Evolutionary conservation across 2,888 invertebrate genomes (phyloP).

Genomic region (Patella ulyssiponensis): DNA sequence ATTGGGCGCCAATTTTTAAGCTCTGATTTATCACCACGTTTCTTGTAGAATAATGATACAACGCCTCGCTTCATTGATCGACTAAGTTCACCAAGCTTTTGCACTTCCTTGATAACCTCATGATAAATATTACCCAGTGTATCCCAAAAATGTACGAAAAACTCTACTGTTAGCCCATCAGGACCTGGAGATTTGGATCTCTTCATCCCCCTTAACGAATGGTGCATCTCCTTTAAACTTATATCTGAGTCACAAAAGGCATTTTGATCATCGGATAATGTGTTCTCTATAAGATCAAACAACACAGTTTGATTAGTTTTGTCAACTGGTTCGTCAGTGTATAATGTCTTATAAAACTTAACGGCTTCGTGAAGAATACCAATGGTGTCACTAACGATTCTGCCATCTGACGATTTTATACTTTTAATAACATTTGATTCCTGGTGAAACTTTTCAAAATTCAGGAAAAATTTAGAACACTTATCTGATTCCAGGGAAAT

Average conservation of each 20-base stretch:
- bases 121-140: constrained; percentile 28
- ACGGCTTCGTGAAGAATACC: not conserved
- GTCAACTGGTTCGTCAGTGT: not conserved
- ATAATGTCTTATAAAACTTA: not conserved
- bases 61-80: constrained; percentile 22
- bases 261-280: not conserved
- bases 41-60: constrained; percentile 42
- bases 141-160: constrained; percentile 35
- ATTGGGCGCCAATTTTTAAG: constrained; percentile 47
- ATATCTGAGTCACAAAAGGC: not conserved
- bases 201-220: constrained; percentile 28
- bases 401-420: not conserved
- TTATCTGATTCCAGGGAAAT: not conserved
- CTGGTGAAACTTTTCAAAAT: not conserved
- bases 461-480: not conserved
- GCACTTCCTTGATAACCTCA: constrained; percentile 27
- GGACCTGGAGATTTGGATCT: constrained; percentile 38
- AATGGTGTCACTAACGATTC: not conserved
- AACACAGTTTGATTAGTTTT: not conserved
- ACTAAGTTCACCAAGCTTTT: constrained; percentile 24
- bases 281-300: not conserved
- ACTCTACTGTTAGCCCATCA: constrained; percentile 43
- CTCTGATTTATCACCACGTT: constrained; percentile 25
- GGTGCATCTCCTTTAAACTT: constrained; percentile 7
- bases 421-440: not conserved